phyloP scores from a whole-genome alignment of 37 sponge, comb jelly and placozoan genomes.

The Chondrilla cf. caribensis region DNA sequence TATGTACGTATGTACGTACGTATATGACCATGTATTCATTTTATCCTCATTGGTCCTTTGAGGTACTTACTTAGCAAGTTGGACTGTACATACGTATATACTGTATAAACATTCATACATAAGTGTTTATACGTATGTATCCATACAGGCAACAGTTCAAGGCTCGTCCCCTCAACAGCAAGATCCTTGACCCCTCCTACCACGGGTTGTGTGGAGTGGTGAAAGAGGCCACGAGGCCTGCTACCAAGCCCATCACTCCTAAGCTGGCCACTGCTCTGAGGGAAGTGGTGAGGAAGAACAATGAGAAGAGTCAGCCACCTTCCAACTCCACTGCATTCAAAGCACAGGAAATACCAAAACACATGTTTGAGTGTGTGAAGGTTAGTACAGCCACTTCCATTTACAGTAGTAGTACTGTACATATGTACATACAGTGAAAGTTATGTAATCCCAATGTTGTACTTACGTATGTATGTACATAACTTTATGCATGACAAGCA shows the following conservation, averaged over 20 bases:
- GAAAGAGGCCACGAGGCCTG: not conserved
- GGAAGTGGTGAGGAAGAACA: not conserved
- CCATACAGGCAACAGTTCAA: constrained; percentile 63
- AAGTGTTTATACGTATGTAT: not conserved
- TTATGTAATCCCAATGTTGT: not conserved
- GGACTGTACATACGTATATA: no score
- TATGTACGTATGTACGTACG: no score
- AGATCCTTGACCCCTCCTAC: constrained; percentile 34
- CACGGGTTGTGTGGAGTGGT: constrained; percentile 54
- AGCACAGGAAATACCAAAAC: constrained; percentile 58
- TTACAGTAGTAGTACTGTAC: not conserved
- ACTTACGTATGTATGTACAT: not conserved
- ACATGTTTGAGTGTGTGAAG: constrained; percentile 36
- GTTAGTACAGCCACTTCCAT: constrained; percentile 14
- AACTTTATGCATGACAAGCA: not conserved
- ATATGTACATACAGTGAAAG: not conserved
- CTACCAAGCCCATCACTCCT: constrained; percentile 42
- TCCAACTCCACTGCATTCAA: not conserved
- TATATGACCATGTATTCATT: no score
- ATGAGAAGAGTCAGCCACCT: not conserved
- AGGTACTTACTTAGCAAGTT: no score
- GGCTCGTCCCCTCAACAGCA: constrained; percentile 60
- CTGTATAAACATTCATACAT: not conserved
- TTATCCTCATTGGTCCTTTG: no score
- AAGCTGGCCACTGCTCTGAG: constrained; percentile 36